Evolutionary conservation across 2,113 vertebrate genomes (phyloP), one percentile per base, ranked within the genome.

Genomic region (Murina feae): DNA sequence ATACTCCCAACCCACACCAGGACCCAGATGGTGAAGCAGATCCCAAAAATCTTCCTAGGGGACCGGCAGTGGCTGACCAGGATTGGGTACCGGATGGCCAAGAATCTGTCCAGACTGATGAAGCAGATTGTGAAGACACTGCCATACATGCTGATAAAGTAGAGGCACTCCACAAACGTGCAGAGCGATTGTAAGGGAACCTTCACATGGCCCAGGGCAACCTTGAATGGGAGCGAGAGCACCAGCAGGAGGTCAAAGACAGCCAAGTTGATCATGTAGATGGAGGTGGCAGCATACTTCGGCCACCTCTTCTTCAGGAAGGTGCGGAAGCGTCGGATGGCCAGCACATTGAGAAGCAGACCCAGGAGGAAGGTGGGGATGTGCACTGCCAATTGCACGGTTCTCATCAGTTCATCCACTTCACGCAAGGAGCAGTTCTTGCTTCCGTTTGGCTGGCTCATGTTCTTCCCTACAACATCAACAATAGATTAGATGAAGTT

Each of bases 231-330:
- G 39, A 99, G 98, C 0, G 98, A 99, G 37, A 99, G 96, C 53
- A 99, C 98, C 47, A 99, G 98, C 30, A 99, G 96, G 42, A 99
- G 35, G 44, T 99, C 99, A 32, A 99, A 98, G 66, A 99, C 42
- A 0, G 98, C 98, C 66, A 99, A 97, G 89, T 98, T 99, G 95
- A 98, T 99, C 99, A 99, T 99, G 97, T 99, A 99, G 96, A 99
- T 98, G 0, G 98, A 98, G 12, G 99, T 98, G 96, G 98, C 99
- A 0, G 96, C 98, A 90, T 98, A 98, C 6, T 39, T 74, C 0
- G 25, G 63, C 72, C 80, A 69, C 81, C 44, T 78, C 97, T 98
- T 99, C 55, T 94, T 98, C 92, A 99, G 98, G 79, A 98, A 95
- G 86, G 89, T 0, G 47, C 98, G 98, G 96, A 99, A 99, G 65